Evolutionary conservation across 2,888 invertebrate species (phyloP), one percentile per base, ranked within the genome.

Genomic region (Ophion ellenae): DNA sequence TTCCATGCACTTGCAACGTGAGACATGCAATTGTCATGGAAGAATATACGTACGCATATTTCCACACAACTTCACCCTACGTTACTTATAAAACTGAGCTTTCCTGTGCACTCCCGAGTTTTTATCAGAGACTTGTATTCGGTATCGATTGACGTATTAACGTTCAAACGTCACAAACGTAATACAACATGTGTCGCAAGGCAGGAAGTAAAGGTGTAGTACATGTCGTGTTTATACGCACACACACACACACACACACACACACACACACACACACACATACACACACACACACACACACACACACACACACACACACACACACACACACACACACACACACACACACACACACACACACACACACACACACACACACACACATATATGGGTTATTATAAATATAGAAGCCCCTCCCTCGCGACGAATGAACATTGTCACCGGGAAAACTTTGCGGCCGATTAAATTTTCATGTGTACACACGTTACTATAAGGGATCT

Each of bases 391-490:
- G 45, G 4, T 64, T 47, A 14, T 20, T 67, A 76, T 57, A 66
- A 66, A 76, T 76, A 76, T 67, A 66, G 53, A 17, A 32, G 14
- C 2, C 53, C 63, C 63, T 7, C 24, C 61, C 57, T 61, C 45
- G 45, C 80, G 40, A 78, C 83, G 83, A 75, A 81, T 86, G 83
- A 81, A 75, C 81, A 86, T 86, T 81, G 83, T 81, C 81, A 78
- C 81, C 78, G 79, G 79, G 85, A 81, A 85, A 86, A 81, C 45
- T 82, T 85, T 81, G 67, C 78, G 11, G 45, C 28, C 69, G 71
- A 88, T 88, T 85, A 88, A 88, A 88, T 81, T 88, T 88, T 88
- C 86, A 88, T 81, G 88, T 85, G 79, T 82, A 80, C 76, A 85
- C 83, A 80, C 81, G 69, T 70, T 45, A 71, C 57, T 57, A 66